Evolutionary conservation across 64 coral and sea anemone genomes (phyloP), one percentile per base, ranked within the genome.

Genomic region (Stichodactyla helianthus): DNA sequence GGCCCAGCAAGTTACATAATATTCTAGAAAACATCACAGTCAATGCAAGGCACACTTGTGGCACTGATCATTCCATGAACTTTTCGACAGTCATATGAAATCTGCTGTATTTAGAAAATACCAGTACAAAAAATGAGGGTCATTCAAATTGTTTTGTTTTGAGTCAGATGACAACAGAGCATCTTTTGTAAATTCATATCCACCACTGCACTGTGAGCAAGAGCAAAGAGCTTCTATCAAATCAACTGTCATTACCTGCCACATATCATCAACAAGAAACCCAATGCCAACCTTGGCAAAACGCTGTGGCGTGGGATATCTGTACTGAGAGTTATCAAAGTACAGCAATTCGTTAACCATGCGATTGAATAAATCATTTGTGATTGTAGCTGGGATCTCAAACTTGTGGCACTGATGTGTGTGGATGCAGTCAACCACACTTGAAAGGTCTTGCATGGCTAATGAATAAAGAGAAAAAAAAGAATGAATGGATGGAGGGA

Each of bases 211-310:
- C 35, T 44, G 35, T 44, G 35, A 44, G 35, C 35, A 44, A 44
- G 35, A 44, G 35, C 35, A 44, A 44, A 44, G 35, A 44, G 35
- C 35, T 44, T 44, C 2, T 44, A 3, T 44, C 35, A 44, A 44
- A 44, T 44, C 35, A 44, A 44, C 2, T 44, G 35, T 74, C 11
- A n/a, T 74, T 87, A 97, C 95, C 82, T 91, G 10, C 85, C 88
- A 93, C 27, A 98, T 98, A 82, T 98, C 95, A 15, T 86, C 68
- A 19, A 98, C 86, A 8, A 98, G 92, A 77, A 98, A 98, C 17
- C 95, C 95, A 86, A 98, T 98, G 27, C 95, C 95, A 10, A 90
- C 95, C 61, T 67, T 84, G n/a, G 92, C 74, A 23, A 84, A 82
- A 23, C 89, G 71, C 18, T 86, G 52, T 26, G 77, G 11, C 8